These are phyloP conservation scores for Syncerus caffer DNA, from an alignment of 2,797 vertebrate genomes.

Conservation along the genomic window DNA sequence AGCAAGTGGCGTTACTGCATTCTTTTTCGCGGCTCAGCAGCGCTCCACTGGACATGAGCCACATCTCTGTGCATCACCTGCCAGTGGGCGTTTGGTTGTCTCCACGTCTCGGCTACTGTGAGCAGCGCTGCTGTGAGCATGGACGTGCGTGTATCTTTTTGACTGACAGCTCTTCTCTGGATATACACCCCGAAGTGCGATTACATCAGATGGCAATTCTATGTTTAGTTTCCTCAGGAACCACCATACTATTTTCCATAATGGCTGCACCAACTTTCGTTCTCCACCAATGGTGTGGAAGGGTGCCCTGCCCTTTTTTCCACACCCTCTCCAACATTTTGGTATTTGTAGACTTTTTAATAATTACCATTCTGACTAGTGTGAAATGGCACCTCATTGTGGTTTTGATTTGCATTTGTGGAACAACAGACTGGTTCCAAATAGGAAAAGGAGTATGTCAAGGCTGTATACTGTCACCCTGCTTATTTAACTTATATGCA, in stretches of 20 bases:
- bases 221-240: neutral
- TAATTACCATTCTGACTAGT: neutral
- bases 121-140: neutral
- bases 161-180: neutral
- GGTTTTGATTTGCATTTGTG: neutral
- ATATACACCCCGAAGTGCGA: neutral
- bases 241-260: neutral
- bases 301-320: neutral
- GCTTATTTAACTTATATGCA: no score
- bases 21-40: no score
- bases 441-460: no score
- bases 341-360: neutral
- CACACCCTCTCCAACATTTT: neutral
- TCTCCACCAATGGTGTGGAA: neutral
- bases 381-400: neutral
- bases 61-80: accelerated
- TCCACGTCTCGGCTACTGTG: neutral
- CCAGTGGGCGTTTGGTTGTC: neutral
- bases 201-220: neutral
- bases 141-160: neutral
- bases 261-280: neutral
- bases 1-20: no score
- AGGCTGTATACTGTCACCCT: no score
- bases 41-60: accelerated
- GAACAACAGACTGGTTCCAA: no score